Percentiles rank a stretch among this genome's conserved stretches.
Evolutionary conservation across 2,888 invertebrate species (phyloP).

Genomic region (Eilema caniola): DNA sequence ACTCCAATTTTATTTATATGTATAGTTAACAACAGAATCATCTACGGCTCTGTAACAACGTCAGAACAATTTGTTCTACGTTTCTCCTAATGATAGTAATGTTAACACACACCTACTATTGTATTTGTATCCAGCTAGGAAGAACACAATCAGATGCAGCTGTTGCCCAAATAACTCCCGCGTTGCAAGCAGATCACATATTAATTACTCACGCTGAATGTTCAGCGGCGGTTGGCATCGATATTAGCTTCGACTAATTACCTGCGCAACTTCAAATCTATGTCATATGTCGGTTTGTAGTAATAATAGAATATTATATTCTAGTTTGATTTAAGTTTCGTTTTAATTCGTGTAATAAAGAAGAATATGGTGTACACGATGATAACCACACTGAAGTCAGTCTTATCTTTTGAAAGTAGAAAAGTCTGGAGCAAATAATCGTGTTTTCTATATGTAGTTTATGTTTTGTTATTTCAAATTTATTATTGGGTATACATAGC

Average conservation of each 20-base stretch:
- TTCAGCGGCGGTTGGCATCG: neutral
- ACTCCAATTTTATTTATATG: no score
- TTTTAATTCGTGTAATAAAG: no score
- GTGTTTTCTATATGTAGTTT: no score
- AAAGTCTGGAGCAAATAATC: no score
- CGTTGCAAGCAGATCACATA: constrained; percentile 15
- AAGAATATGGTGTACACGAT: no score
- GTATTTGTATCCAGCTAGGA: neutral
- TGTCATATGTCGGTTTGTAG: no score
- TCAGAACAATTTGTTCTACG: neutral
- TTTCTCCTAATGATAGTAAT: neutral
- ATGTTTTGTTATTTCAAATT: no score
- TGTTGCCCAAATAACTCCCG: constrained; percentile 20
- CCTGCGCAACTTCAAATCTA: neutral
- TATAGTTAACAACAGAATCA: neutral
- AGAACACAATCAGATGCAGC: constrained; percentile 21
- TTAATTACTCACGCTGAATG: constrained; percentile 18
- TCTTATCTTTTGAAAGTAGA: no score
- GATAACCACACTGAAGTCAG: no score
- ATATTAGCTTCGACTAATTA: neutral
- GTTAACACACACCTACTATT: neutral
- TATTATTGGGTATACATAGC: no score
- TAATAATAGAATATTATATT: no score
- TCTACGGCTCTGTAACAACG: neutral
- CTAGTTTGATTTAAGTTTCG: no score